Evolutionary conservation across 2,113 vertebrate genomes (phyloP).

Genomic region (Sylvilagus bachmani): DNA sequence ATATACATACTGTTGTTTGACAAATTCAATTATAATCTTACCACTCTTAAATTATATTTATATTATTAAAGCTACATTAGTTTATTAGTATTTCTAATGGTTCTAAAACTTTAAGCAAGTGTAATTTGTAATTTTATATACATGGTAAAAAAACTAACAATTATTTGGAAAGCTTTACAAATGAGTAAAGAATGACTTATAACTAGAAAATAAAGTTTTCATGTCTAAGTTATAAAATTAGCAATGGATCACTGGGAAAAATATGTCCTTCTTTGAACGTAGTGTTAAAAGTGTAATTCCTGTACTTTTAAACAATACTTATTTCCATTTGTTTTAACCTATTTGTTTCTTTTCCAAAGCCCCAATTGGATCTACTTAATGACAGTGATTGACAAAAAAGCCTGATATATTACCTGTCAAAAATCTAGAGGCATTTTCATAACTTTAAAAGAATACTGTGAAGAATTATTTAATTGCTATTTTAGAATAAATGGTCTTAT

Average conservation of each 20-base stretch:
- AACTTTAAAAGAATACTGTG: not conserved
- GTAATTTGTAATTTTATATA: not conserved
- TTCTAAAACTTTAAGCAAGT: not conserved
- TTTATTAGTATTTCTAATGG: not conserved
- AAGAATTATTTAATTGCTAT: not conserved
- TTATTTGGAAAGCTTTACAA: slow-evolving; percentile 15
- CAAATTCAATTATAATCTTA: not conserved
- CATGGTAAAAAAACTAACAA: not conserved
- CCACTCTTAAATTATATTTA: not conserved
- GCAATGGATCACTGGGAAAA: not conserved
- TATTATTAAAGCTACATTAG: not conserved
- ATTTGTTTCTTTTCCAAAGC: not conserved
- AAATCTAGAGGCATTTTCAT: not conserved
- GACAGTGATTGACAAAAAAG: not conserved
- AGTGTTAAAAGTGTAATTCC: not conserved
- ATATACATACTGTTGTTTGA: not conserved
- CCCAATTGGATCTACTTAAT: not conserved
- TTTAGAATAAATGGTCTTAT: not conserved
- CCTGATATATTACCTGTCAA: not conserved
- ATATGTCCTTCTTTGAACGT: not conserved
- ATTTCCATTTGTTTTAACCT: not conserved
- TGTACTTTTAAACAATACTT: not conserved
- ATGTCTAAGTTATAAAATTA: not conserved
- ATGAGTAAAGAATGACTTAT: not conserved
- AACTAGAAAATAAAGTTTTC: slow-evolving; percentile 49